Conservation (phyloP, 2,113 vertebrate species). For the Thunnus maccoyii region DNA sequence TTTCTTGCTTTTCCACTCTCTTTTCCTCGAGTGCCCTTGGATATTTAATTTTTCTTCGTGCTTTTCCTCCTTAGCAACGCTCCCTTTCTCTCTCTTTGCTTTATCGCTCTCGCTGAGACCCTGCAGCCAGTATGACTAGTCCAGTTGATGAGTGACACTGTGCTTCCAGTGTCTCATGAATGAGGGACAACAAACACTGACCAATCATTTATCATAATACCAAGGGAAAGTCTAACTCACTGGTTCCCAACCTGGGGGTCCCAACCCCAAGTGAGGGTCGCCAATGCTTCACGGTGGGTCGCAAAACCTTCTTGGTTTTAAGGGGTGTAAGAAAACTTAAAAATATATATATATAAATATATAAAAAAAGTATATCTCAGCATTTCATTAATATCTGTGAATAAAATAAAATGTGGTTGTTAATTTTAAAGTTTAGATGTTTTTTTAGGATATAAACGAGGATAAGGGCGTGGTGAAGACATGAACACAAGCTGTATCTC, state of each 20-base stretch:
- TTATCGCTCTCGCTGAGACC: conserved; percentile 36
- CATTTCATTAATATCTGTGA: too few species aligned
- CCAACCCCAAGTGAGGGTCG: not conserved
- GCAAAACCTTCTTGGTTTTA: too few species aligned
- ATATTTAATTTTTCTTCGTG: not conserved
- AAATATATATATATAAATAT: too few species aligned
- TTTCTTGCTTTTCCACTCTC: not conserved
- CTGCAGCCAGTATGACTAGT: conserved; percentile 56
- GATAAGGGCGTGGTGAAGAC: too few species aligned
- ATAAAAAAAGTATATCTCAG: too few species aligned
- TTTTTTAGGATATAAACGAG: too few species aligned
- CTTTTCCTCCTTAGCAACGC: conserved; percentile 26
- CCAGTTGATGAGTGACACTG: conserved; percentile 40
- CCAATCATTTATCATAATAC: conserved; percentile 52
- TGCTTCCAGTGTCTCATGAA: conserved; percentile 47
- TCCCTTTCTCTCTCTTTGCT: conserved; percentile 23
- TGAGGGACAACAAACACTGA: conserved; percentile 45
- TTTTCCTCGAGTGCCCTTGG: not conserved
- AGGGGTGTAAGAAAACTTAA: too few species aligned
- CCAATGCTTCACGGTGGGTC: too few species aligned
- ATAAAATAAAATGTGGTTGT: too few species aligned
- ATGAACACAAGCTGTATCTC: too few species aligned
- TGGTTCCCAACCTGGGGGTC: not conserved
- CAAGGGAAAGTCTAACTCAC: conserved; percentile 14
- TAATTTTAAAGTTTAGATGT: too few species aligned